Evolutionary conservation across 53 echinoderm and acorn worm genomes (phyloP).

Genomic region (Arbacia lixula): DNA sequence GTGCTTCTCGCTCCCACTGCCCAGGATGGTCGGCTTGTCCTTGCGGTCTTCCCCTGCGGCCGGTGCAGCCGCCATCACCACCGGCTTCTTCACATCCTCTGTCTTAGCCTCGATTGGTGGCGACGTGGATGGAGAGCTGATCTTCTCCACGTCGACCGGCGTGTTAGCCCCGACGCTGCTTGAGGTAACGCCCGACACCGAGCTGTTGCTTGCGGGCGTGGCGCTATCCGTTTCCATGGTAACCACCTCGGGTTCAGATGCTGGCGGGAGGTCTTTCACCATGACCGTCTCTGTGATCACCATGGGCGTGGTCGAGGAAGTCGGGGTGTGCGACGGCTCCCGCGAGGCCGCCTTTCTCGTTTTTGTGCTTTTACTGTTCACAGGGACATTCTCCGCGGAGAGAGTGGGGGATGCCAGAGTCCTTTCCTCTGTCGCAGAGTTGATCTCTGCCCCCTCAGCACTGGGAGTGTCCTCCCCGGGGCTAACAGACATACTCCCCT

Average conservation of each 20-base stretch:
- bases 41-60: conserved; percentile 38
- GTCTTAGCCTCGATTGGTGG: conserved; percentile 28
- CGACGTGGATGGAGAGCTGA: conserved; percentile 58
- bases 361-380: conserved; percentile 59
- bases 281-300: conserved; percentile 90
- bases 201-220: conserved; percentile 44
- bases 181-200: conserved; percentile 17
- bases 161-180: conserved; percentile 56
- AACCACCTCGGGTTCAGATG: conserved; percentile 29
- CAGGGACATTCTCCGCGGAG: conserved; percentile 53
- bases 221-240: conserved; percentile 14
- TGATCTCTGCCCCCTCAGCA: conserved; percentile 44
- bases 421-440: conserved; percentile 58
- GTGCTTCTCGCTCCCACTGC: conserved; percentile 69
- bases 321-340: conserved; percentile 63
- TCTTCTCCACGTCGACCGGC: conserved; percentile 70
- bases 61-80: too few relatives aligned
- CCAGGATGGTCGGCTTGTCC: conserved; percentile 47
- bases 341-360: conserved; percentile 76
- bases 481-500: conserved; percentile 26
- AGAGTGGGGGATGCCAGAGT: conserved; percentile 62
- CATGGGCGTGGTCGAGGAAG: conserved; percentile 74
- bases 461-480: conserved; percentile 35
- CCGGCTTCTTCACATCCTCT: conserved; percentile 6
- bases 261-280: conserved; percentile 86